phyloP scores from a whole-genome alignment of 2,888 invertebrate genomes.

The Omphaloscelis lunosa region DNA sequence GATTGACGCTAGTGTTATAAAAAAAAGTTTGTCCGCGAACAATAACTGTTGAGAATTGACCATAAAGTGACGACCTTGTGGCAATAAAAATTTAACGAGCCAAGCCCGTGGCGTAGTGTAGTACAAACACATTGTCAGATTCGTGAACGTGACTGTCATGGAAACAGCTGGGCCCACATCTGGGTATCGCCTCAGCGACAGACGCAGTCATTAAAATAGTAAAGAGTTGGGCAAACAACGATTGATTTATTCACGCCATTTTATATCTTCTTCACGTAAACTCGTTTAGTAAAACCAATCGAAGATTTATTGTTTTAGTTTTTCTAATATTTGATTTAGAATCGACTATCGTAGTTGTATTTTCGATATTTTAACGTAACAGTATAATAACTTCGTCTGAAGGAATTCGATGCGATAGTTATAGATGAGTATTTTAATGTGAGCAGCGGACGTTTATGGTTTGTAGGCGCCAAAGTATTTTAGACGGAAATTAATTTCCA shows the following conservation, averaged over 20 bases:
- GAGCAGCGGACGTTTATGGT: conserved; percentile 57
- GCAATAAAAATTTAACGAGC: conserved; percentile 91
- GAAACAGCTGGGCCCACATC: conserved; percentile 87
- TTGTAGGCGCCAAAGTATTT: conserved; percentile 66
- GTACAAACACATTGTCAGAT: conserved; percentile 85
- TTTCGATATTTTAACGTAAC: conserved; percentile 47
- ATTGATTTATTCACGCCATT: conserved; percentile 76
- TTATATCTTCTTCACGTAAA: conserved; percentile 61
- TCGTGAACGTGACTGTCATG: conserved; percentile 88
- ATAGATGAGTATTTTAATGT: conserved; percentile 61
- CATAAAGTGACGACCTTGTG: conserved; percentile 91
- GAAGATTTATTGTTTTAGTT: conserved; percentile 60
- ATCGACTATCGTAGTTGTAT: conserved; percentile 34
- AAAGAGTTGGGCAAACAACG: conserved; percentile 79
- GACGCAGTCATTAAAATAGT: conserved; percentile 74
- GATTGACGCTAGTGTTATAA: conserved; percentile 83
- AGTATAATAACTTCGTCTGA: conserved; percentile 46
- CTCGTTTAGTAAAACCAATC: conserved; percentile 60
- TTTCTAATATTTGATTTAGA: conserved; percentile 57
- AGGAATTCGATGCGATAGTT: conserved; percentile 58
- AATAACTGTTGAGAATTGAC: conserved; percentile 90
- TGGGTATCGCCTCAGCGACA: conserved; percentile 72
- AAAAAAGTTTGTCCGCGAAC: conserved; percentile 87
- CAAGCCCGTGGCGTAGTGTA: conserved; percentile 82
- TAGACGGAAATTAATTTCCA: conserved; percentile 73